Evolutionary conservation across 2,113 vertebrate species (phyloP).

Genomic region (Dendropsophus ebraccatus): DNA sequence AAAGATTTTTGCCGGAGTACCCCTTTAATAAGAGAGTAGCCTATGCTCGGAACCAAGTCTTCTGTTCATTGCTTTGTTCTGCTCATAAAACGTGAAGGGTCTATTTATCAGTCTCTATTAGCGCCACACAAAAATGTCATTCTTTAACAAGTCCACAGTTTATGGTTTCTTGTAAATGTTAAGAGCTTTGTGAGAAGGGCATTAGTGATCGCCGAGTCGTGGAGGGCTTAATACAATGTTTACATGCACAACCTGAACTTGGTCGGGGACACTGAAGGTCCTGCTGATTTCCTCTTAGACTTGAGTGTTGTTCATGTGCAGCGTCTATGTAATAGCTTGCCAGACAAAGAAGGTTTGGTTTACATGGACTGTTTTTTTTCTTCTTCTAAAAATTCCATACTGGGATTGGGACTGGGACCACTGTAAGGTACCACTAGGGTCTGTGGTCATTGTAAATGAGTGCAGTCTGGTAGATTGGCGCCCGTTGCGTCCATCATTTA

Average conservation of each 20-base stretch:
- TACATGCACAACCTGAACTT: background rate
- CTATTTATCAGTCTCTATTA: constrained; percentile 24
- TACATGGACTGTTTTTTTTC: background rate
- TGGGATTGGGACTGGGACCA: too few relatives aligned
- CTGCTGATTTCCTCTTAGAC: background rate
- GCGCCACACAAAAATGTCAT: constrained; percentile 24
- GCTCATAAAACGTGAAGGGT: constrained; percentile 31
- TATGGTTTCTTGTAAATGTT: constrained; percentile 19
- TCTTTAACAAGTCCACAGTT: constrained; percentile 1
- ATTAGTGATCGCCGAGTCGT: background rate
- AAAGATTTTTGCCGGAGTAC: too few relatives aligned
- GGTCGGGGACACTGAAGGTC: too few relatives aligned
- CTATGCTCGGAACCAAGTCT: constrained; percentile 12
- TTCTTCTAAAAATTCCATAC: too few relatives aligned
- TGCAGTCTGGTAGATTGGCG: too few relatives aligned
- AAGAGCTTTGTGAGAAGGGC: background rate
- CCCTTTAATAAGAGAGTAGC: constrained; percentile 35
- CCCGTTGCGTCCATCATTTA: too few relatives aligned
- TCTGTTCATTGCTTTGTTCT: constrained; percentile 32
- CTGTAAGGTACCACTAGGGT: too few relatives aligned
- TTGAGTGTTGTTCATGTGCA: background rate
- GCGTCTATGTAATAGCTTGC: too few relatives aligned
- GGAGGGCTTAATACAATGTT: background rate
- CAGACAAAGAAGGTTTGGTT: background rate
- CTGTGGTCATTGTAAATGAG: too few relatives aligned